These are phyloP conservation scores for Stegana nigrithorax DNA, from an alignment of 2,888 invertebrate species.

Conservation along the genomic window DNA sequence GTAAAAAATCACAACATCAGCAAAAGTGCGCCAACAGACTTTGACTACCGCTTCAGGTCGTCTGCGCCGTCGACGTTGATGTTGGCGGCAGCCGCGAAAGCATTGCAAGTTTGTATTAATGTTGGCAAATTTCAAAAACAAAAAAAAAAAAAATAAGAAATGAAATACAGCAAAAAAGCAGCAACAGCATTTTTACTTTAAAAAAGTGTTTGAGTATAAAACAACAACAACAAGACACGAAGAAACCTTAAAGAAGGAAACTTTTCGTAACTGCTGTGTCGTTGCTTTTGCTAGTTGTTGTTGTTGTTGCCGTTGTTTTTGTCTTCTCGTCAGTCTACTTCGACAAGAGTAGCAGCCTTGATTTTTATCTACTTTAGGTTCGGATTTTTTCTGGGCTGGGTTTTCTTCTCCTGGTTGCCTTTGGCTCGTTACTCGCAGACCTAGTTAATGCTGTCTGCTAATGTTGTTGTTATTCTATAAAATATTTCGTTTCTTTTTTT, in stretches of 20 bases:
- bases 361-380: not conserved
- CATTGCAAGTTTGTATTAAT: not conserved
- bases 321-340: not conserved
- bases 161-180: not conserved
- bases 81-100: too few species aligned
- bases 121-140: not conserved
- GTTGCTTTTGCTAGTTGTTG: too few species aligned
- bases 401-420: not conserved
- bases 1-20: constrained; percentile 61
- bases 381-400: not conserved
- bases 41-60: not conserved
- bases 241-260: not conserved
- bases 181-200: not conserved
- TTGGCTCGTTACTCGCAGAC: too few species aligned
- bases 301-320: too few species aligned
- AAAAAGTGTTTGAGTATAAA: constrained; percentile 7
- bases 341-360: too few species aligned
- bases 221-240: not conserved
- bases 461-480: too few species aligned
- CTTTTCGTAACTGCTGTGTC: not conserved
- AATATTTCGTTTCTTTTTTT: too few species aligned
- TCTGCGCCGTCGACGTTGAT: too few species aligned
- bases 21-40: constrained; percentile 34
- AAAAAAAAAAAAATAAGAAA: too few species aligned
- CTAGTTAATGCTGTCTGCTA: too few species aligned